Evolutionary conservation across 2,797 vertebrate genomes (phyloP).

Genomic region (Enteromius viviparus): DNA sequence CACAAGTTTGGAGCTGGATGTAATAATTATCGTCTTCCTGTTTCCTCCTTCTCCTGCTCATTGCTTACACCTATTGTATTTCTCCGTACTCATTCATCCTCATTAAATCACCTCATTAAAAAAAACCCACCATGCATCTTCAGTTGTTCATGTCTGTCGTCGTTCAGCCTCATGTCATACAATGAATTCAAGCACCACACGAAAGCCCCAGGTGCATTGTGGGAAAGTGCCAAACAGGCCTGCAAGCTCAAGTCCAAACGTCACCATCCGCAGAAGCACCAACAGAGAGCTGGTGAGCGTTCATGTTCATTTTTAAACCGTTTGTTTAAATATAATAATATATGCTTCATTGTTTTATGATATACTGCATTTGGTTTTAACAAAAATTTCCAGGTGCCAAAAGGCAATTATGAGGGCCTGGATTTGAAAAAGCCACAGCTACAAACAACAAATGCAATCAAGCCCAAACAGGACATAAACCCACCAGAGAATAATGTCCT

Average conservation of each 20-base stretch:
- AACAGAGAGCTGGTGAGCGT: slow-evolving; percentile 65
- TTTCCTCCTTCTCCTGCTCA: slow-evolving; percentile 15
- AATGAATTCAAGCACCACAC: slow-evolving; percentile 72
- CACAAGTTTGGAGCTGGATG: background rate
- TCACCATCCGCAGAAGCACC: slow-evolving; percentile 58
- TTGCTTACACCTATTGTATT: background rate
- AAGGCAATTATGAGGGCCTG: slow-evolving; percentile 22
- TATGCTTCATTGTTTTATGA: background rate
- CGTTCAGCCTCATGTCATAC: slow-evolving; percentile 97
- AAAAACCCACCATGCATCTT: slow-evolving; percentile 38
- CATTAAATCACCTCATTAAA: background rate
- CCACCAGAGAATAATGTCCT: slow-evolving; percentile 74
- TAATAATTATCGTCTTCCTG: slow-evolving; percentile 18
- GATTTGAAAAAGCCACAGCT: slow-evolving; percentile 54
- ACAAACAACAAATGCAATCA: slow-evolving; percentile 59
- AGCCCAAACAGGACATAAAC: slow-evolving; percentile 65
- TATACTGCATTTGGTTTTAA: background rate
- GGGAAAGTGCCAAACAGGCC: slow-evolving; percentile 54
- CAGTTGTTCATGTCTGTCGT: slow-evolving; percentile 97
- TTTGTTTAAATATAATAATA: background rate
- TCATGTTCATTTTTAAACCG: background rate
- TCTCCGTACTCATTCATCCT: background rate
- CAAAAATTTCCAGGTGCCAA: slow-evolving; percentile 32
- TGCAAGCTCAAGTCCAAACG: slow-evolving; percentile 36
- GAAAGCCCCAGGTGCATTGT: slow-evolving; percentile 61